Base-by-base conservation (phyloP, 1,140 invertebrate genomes). In the Aphelenchoides fujianensis region DNA sequence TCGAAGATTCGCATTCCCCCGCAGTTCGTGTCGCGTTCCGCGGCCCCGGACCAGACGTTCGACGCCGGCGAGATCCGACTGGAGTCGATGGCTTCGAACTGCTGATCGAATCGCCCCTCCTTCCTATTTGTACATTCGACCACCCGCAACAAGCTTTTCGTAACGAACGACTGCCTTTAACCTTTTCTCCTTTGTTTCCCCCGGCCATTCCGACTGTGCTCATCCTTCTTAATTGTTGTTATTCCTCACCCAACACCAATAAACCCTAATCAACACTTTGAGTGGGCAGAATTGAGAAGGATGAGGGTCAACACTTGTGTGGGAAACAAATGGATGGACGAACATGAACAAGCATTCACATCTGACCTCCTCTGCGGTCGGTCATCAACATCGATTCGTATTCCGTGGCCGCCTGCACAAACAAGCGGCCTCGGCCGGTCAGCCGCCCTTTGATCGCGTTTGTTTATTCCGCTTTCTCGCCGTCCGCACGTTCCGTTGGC, bases 1-100 rank as follows among this genome's bases (percentile, higher is more conserved):
- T 59, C 55, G 5, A 59, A 59, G 55, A 59, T 59, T 59, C 55
- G 55, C 55, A 19, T 59, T 19, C 55, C 55, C 12, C 19, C 55
- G 5, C 7, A 5, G 5, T 59, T 7, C 55, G 55, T 59, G 27
- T 59, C 23, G 27, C 7, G 5, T 5, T 5, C 5, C 5, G 5
- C 55, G 12, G 19, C 55, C 34, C 55, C 55, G 5, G 5, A 5
- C 28, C 5, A 59, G 5, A 19, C 19, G 27, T 59, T 7, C 23
- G 55, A 59, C 34, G 55, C 55, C 19, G 55, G 55, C 28, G 23
- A 5, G 27, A 7, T 59, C 5, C 5, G 55, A 5, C 23, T 59
- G 5, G 55, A 59, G 5, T 30, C 55, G 5, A 59, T 59, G 55
- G 19, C 55, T 5, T 30, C 5, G 27, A 59, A 59, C 55, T 59